phyloP scores from a whole-genome alignment of 2,113 vertebrate genomes.

The Corythoichthys haematopterus region DNA sequence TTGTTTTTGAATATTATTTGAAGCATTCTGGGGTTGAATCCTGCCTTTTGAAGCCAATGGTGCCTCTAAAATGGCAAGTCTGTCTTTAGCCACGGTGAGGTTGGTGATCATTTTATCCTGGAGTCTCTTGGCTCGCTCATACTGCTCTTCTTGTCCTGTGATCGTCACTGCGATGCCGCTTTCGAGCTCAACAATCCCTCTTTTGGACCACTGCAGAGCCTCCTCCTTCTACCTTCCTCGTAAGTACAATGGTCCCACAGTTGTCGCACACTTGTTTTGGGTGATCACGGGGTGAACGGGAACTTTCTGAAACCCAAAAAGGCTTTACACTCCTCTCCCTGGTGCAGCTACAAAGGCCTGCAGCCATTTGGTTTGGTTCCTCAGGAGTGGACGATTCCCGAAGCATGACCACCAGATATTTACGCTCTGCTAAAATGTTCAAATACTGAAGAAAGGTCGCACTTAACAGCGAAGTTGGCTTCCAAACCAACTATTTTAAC shows the following conservation, averaged over 20 bases:
- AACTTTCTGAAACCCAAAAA: too few relatives aligned
- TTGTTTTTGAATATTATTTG: constrained; percentile 9
- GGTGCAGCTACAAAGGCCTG: too few relatives aligned
- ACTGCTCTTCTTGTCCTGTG: constrained; percentile 70
- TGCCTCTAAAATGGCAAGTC: constrained; percentile 51
- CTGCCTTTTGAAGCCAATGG: constrained; percentile 39
- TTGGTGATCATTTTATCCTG: constrained; percentile 65
- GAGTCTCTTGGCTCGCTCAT: constrained; percentile 58
- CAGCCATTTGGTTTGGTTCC: too few relatives aligned
- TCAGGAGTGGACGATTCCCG: too few relatives aligned
- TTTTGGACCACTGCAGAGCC: constrained; percentile 92
- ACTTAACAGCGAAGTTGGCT: not conserved
- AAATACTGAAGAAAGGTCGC: not conserved
- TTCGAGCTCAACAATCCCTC: constrained; percentile 86
- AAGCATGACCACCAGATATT: too few relatives aligned
- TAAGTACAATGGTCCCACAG: too few relatives aligned
- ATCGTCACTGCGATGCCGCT: constrained; percentile 84
- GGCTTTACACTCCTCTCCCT: too few relatives aligned
- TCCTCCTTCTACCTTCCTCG: constrained; percentile 78
- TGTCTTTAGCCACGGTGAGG: constrained; percentile 62
- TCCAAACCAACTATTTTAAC: not conserved
- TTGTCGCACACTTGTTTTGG: too few relatives aligned
- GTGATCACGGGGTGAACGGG: too few relatives aligned
- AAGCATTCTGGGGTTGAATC: constrained; percentile 7
- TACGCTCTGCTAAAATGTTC: not conserved